Base-by-base conservation (phyloP, 2,888 invertebrate genomes). In the Drosophila melanocephala region DNA sequence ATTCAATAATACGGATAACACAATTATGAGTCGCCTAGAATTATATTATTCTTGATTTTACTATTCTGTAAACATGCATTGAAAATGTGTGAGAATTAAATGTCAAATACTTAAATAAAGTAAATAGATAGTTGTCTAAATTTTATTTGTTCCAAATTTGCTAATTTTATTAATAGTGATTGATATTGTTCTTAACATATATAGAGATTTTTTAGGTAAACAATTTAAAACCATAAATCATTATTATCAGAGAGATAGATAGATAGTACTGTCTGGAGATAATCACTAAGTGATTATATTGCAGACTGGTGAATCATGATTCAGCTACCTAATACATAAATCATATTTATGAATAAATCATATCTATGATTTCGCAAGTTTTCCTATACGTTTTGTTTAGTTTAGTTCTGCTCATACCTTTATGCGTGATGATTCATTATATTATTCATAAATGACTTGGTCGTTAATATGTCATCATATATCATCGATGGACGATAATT, bases 401-500 rank as follows among this genome's bases (percentile, higher is more conserved):
- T 19, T 19, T 14, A 33, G 19, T 5, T 30, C 7, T 5, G 30
- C 14, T 12, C 22, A 30, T 5, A 28, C 44, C 4, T 9, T 16
- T 10, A 12, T 26, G 22, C 14, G 26, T 33, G 26, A 59, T 77
- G 79, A 79, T 44, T 79, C 63, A 75, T 65, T 52, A 37, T 37
- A 0, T 50, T 51, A 44, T n/a, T 47, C 28, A 33, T n/a, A 32
- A 74, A 65, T 64, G 59, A 35, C 22, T 35, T 55, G 28, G 33
- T 55, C 65, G 56, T 85, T 79, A 88, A 83, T 70, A 44, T 73
- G 59, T 63, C 77, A 72, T 3, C 28, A 28, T 28, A 28, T 28
- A 68, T 64, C 61, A 73, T 5, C 19, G 51, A 22, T 33, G 50
- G n/a, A 47, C 35, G 72, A 70, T 76, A 78, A 74, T 62, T 69